phyloP scores from a whole-genome alignment of 2,797 vertebrate species.

The Rachycentron canadum region DNA sequence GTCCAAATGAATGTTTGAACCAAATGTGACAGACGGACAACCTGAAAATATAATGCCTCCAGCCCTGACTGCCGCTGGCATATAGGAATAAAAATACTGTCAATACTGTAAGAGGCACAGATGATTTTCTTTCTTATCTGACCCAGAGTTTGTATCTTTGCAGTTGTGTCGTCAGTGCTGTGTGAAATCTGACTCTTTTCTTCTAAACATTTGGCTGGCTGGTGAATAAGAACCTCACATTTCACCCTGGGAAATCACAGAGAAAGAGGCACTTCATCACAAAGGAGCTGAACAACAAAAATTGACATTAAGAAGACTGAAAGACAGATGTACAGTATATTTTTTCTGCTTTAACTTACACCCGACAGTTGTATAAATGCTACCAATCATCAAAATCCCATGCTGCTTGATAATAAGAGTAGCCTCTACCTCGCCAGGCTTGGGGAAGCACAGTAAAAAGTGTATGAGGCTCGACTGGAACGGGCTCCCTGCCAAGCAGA shows the following conservation, averaged over 20 bases:
- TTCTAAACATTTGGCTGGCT: not conserved
- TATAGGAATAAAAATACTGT: too few relatives aligned
- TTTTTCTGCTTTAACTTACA: not conserved
- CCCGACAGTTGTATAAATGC: not conserved
- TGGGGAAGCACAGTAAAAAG: constrained; percentile 13
- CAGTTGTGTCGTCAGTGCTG: not conserved
- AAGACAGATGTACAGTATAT: not conserved
- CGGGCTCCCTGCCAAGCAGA: constrained; percentile 43
- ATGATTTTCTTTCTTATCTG: too few relatives aligned
- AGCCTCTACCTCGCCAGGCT: not conserved
- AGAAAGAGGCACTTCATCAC: not conserved
- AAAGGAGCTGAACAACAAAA: not conserved
- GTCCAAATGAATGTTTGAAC: too few relatives aligned
- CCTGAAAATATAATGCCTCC: too few relatives aligned
- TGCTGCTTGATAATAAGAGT: not conserved
- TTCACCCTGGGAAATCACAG: not conserved
- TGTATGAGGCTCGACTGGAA: constrained; percentile 23
- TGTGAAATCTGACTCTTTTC: not conserved
- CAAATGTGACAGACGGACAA: too few relatives aligned
- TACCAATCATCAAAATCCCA: not conserved
- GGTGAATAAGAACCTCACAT: not conserved
- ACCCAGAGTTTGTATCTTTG: not conserved
- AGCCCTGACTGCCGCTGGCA: too few relatives aligned
- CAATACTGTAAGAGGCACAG: not conserved
- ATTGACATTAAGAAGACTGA: not conserved